Base-by-base conservation (phyloP, 2,797 vertebrate genomes). In the Cossypha heuglini region DNA sequence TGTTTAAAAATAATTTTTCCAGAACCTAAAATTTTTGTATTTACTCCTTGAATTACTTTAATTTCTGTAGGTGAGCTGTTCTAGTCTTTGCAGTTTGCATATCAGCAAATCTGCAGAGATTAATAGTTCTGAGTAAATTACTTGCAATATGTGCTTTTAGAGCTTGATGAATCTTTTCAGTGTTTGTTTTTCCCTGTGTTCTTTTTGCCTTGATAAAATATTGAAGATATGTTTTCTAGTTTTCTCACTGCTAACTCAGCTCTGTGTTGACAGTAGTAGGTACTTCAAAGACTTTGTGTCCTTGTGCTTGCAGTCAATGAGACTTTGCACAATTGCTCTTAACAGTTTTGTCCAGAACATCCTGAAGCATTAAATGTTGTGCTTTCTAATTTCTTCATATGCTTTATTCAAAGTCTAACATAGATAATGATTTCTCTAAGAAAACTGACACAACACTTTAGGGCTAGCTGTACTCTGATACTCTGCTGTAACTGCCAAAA, bases 121-220 rank as follows among this genome's bases (percentile, higher is more conserved):
- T 10, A 91, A 21, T 42, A 48, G 4, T 48, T 75, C 8, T 0
- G 58, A 58, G 22, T 33, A 57, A 86, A 74, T 85, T 40, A 63
- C n/a, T 86, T 71, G 42, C n/a, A 58, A 5, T 62, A 17, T 10
- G 33, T 38, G 61, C 68, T 90, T 90, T 17, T 8, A 64, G 52
- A 80, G 31, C 54, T 74, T 86, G 52, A 29, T 83, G 26, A 25
- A 11, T 87, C 11, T 88, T 87, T 79, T 59, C 21, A 31, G 38
- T 57, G 11, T 59, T 92, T 48, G 9, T 69, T 94, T 87, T 46
- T 63, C 31, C 29, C n/a, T 68, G 14, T 58, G 12, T 87, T 86
- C 17, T 72, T 76, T 75, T 73, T 63, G 33, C 15, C 52, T 84
- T 80, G 48, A 49, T 80, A 57, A 79, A 91, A 66, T 48, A 86